Percentiles rank a stretch among this genome's conserved stretches.
phyloP scores from a whole-genome alignment of 2,888 invertebrate genomes.

The Ephialtes manifestator region DNA sequence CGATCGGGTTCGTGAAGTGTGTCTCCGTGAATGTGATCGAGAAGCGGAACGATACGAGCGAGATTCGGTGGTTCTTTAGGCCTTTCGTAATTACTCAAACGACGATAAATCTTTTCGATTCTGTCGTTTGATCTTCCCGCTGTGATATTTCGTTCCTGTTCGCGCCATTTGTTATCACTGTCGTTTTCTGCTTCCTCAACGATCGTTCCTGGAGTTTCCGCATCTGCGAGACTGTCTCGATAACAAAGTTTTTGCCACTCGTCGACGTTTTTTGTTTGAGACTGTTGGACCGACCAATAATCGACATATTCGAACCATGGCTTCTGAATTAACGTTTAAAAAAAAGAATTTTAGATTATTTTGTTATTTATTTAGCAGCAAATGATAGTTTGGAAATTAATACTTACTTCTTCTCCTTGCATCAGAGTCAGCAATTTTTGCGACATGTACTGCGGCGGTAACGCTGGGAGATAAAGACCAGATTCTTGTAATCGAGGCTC shows the following conservation, averaged over 20 bases:
- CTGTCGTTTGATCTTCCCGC: slow-evolving; percentile 83
- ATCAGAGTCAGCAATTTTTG: slow-evolving; percentile 89
- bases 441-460: slow-evolving; percentile 92
- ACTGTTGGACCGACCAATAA: slow-evolving; percentile 87
- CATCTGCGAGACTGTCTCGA: slow-evolving; percentile 80
- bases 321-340: slow-evolving; percentile 79
- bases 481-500: slow-evolving; percentile 91
- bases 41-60: slow-evolving; percentile 84
- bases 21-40: slow-evolving; percentile 85
- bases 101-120: slow-evolving; percentile 87
- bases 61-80: slow-evolving; percentile 88
- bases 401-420: slow-evolving; percentile 87
- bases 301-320: slow-evolving; percentile 91
- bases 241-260: slow-evolving; percentile 88
- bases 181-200: slow-evolving; percentile 19
- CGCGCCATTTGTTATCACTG: slow-evolving; percentile 1
- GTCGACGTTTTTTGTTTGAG: slow-evolving; percentile 87
- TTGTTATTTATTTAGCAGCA: background rate
- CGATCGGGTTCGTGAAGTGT: slow-evolving; percentile 85
- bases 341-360: background rate
- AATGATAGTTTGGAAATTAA: background rate
- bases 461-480: slow-evolving; percentile 89
- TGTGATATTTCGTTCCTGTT: slow-evolving; percentile 32
- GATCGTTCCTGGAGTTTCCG: slow-evolving; percentile 47
- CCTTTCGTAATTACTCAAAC: slow-evolving; percentile 89